Base-by-base conservation (phyloP, 2,797 vertebrate species). In the Notamacropus eugenii region DNA sequence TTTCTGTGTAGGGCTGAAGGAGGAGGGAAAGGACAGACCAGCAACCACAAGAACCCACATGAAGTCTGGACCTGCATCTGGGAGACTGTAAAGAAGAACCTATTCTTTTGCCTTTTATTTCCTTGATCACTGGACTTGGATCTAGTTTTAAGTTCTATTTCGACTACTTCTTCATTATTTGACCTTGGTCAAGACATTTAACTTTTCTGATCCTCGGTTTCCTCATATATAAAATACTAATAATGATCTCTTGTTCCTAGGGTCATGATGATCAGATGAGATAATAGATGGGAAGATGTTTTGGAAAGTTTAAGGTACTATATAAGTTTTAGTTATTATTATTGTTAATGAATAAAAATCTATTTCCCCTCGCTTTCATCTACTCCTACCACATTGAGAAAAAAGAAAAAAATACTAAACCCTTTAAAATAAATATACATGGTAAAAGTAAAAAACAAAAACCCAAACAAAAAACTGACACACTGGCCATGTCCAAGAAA, bases 61-160 rank as follows among this genome's bases (percentile, higher is more conserved):
- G 16, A 4, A 5, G 40, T n/a, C 52, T 4, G 2, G 82, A 29
- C 10, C 34, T 92, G 40, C 16, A 59, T n/a, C 8, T 82, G 22
- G 54, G 91, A 50, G 16, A 16, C 40, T 55, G 11, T 90, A 55
- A 46, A 56, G 90, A 59, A 55, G 27, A 82, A 74, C 13, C 40
- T 92, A 1, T 5, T 94, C 3, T 8, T 40, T 95, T 50, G n/a
- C 14, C 8, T 24, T 0, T 82, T 50, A 12, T 19, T 1, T n/a
- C 2, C n/a, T 34, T 29, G 31, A 58, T 67, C 54, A 82, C 22
- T 96, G 22, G 50, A 82, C 46, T 90, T 92, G 62, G 67, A 55
- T 2, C 56, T 82, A 22, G 82, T 50, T 90, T 92, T 74, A 91
- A 94, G 55, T 90, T 55, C 93, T 93, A 58, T 11, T 56, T 92